Evolutionary conservation across 2,888 invertebrate genomes (phyloP).

Genomic region (Coleophora deauratella): DNA sequence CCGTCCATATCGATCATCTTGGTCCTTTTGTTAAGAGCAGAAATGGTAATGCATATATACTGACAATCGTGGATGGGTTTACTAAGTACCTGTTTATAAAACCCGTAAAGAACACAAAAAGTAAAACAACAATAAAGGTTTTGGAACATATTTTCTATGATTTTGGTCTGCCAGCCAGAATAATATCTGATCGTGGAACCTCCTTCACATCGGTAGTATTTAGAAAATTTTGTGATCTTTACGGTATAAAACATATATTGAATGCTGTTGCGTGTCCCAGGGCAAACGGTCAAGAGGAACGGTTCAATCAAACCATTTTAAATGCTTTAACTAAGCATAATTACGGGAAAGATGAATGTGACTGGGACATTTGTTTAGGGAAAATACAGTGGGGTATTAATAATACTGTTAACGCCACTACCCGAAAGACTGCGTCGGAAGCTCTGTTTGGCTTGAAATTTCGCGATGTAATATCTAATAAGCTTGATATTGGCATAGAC

Average conservation of each 20-base stretch:
- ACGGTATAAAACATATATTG: conserved; percentile 19
- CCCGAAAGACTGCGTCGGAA: conserved; percentile 14
- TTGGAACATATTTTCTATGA: not conserved
- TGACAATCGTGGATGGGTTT: conserved; percentile 33
- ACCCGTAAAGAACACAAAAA: not conserved
- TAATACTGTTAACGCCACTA: conserved; percentile 14
- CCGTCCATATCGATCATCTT: conserved; percentile 38
- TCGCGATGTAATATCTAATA: conserved; percentile 10
- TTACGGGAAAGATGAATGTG: conserved; percentile 7
- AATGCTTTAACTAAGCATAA: not conserved
- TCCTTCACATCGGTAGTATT: conserved; percentile 19
- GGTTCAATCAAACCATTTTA: conserved; percentile 8
- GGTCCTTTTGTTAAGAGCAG: conserved; percentile 31
- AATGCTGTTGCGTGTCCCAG: conserved; percentile 21
- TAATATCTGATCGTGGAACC: not conserved
- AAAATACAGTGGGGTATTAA: conserved; percentile 17
- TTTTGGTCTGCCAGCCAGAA: not conserved
- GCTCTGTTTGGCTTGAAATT: conserved; percentile 8
- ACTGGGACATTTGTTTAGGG: conserved; percentile 14
- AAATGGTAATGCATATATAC: conserved; percentile 26
- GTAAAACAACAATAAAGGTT: not conserved
- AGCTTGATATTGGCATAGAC: conserved; percentile 3
- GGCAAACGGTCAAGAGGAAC: conserved; percentile 26
- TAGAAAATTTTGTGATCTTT: conserved; percentile 22
- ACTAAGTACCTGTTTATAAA: conserved; percentile 24